Evolutionary conservation across 2,888 invertebrate genomes (phyloP), one percentile per base, ranked within the genome.

Genomic region (Oxyteleia sp.): DNA sequence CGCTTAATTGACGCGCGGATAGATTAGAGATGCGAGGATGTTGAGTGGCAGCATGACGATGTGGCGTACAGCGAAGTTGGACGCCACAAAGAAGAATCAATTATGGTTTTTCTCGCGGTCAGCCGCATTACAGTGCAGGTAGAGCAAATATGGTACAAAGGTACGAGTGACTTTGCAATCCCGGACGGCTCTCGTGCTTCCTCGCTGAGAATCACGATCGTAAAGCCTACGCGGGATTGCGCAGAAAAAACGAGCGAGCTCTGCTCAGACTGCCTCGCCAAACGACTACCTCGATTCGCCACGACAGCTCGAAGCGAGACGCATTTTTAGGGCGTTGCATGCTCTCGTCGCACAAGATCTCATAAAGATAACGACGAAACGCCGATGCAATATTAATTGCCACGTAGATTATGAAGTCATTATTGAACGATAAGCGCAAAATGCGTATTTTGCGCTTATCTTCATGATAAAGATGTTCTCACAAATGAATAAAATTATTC

Each of bases 61-160:
- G 29, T 29, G 15, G 18, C 66, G 41, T 11, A 11, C 32, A 18
- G 49, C 75, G 32, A 61, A 47, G 76, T 63, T 78, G 71, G 76
- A 81, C 84, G 87, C 86, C 83, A 86, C 87, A 87, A 87, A 87
- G 89, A 90, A 89, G 90, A 91, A 92, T 92, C 92, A 92, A 92
- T 92, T 92, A 92, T 85, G 84, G 86, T 90, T 91, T 91, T 91
- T 89, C 89, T 88, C 86, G 78, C 82, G 71, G 53, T 29, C 82
- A 69, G 83, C 61, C 20, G 76, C 57, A 75, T 71, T 64, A 49
- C 47, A 49, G 64, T 71, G 84, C 88, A 86, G 87, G 84, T 84
- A 89, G 88, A 90, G 88, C 89, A 91, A 92, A 92, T 88, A 90
- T 84, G 89, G 88, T 87, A 90, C 89, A 90, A 89, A 90, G 87